Conservation (phyloP, 23 tunicate genomes). For the Trididemnum clinides region DNA sequence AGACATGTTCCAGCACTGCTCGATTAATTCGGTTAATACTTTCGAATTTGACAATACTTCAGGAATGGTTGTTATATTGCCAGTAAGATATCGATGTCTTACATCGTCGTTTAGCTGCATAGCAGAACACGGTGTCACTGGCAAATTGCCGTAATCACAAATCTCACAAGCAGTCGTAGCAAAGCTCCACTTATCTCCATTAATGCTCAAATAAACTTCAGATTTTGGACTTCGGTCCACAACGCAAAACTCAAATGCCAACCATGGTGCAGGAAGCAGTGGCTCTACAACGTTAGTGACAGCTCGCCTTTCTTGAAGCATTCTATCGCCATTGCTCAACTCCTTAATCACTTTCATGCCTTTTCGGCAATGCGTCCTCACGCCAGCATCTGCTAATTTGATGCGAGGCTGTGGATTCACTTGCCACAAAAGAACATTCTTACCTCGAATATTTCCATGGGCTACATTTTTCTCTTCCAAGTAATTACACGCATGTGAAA, state of each 20-base stretch:
- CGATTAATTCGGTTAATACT: slow-evolving; percentile 6
- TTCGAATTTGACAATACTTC: slow-evolving; percentile 15
- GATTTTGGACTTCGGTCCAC: background rate
- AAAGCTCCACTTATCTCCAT: slow-evolving; percentile 88
- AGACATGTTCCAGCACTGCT: slow-evolving; percentile 54
- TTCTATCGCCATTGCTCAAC: background rate
- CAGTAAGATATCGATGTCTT: slow-evolving; percentile 7
- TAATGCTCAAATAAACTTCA: slow-evolving; percentile 14
- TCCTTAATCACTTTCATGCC: background rate
- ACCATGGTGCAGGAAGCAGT: slow-evolving; percentile 77
- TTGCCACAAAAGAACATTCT: slow-evolving; percentile 66
- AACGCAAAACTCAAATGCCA: slow-evolving; percentile 77
- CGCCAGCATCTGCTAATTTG: slow-evolving; percentile 84
- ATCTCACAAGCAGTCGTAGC: slow-evolving; percentile 91
- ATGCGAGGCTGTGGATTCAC: slow-evolving; percentile 65
- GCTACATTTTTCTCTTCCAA: slow-evolving; percentile 66
- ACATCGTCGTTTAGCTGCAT: background rate
- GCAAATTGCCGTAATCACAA: background rate
- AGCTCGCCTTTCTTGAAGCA: background rate
- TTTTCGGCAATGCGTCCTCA: slow-evolving; percentile 29
- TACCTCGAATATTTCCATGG: slow-evolving; percentile 84
- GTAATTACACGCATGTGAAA: slow-evolving; percentile 77
- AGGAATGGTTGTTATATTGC: slow-evolving; percentile 20
- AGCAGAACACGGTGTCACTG: slow-evolving; percentile 5
- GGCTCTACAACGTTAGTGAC: slow-evolving; percentile 41